Percentiles rank a stretch among this genome's conserved stretches.
Evolutionary conservation across 2,113 vertebrate genomes (phyloP).

Genomic region (Brienomyrus brachyistius): DNA sequence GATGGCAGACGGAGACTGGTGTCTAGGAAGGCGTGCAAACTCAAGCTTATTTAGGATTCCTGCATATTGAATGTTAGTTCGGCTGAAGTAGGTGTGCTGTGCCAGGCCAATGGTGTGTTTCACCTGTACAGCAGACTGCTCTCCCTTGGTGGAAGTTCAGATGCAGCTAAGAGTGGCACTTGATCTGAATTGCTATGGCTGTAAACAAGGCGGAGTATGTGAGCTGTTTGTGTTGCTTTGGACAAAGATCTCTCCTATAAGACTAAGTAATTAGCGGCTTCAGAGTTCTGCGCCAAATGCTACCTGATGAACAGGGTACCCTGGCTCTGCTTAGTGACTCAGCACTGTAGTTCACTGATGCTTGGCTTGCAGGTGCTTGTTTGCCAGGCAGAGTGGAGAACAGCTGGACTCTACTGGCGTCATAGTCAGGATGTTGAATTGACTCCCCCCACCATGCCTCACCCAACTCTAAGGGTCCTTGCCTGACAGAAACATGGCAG

Average conservation of each 20-base stretch:
- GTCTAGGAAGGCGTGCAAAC: neutral
- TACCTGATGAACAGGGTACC: neutral
- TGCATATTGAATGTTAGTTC: neutral
- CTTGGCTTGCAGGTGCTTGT: neutral
- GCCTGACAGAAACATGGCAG: conserved; percentile 29
- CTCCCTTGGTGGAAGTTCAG: neutral
- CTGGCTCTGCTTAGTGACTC: neutral
- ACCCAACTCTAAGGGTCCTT: conserved; percentile 24
- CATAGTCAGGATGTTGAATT: conserved; percentile 23
- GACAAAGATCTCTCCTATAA: neutral
- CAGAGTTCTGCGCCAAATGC: neutral
- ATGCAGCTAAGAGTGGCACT: too few species aligned
- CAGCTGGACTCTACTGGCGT: conserved; percentile 28
- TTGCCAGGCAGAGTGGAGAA: conserved; percentile 21
- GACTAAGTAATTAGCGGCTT: neutral
- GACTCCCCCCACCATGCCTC: conserved; percentile 20
- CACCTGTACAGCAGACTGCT: neutral
- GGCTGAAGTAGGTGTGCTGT: neutral
- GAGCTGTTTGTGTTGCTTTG: neutral
- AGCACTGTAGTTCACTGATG: neutral
- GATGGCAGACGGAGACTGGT: neutral
- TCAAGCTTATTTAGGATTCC: neutral
- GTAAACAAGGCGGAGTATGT: neutral
- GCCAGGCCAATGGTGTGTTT: neutral
- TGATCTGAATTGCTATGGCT: neutral